These are phyloP conservation scores for Campylorhamphus procurvoides DNA, from an alignment of 2,113 vertebrate genomes.

Conservation along the genomic window DNA sequence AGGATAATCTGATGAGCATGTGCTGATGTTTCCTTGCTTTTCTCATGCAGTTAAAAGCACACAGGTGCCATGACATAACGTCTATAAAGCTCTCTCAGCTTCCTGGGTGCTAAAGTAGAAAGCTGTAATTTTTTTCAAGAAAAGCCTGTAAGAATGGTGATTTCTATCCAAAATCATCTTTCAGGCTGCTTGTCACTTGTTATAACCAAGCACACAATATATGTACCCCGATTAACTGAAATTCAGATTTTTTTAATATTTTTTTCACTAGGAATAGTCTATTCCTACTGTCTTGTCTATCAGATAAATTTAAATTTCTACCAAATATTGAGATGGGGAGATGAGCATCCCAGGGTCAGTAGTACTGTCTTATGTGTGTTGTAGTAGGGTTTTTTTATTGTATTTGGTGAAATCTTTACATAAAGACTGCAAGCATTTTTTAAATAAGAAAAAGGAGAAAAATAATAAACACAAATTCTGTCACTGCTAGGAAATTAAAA, in stretches of 20 bases:
- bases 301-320: not conserved
- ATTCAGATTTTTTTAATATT: not conserved
- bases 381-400: not conserved
- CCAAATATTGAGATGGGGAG: not conserved
- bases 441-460: not conserved
- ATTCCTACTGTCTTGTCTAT: not conserved
- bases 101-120: not conserved
- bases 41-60: not conserved
- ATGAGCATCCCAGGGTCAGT: not conserved
- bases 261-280: not conserved
- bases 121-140: not conserved
- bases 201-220: not conserved
- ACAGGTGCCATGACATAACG: not conserved
- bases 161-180: not conserved
- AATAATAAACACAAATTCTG: not conserved
- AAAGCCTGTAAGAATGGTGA: not conserved
- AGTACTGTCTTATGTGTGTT: not conserved
- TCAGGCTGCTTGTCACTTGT: not conserved
- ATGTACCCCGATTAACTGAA: not conserved
- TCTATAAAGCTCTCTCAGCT: not conserved
- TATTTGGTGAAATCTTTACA: not conserved
- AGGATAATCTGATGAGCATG: not conserved
- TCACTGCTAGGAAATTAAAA: not conserved
- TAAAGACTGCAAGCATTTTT: not conserved
- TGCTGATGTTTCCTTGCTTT: not conserved